These are phyloP conservation scores for Propithecus coquereli DNA, from an alignment of 2,113 vertebrate genomes.

Conservation along the genomic window DNA sequence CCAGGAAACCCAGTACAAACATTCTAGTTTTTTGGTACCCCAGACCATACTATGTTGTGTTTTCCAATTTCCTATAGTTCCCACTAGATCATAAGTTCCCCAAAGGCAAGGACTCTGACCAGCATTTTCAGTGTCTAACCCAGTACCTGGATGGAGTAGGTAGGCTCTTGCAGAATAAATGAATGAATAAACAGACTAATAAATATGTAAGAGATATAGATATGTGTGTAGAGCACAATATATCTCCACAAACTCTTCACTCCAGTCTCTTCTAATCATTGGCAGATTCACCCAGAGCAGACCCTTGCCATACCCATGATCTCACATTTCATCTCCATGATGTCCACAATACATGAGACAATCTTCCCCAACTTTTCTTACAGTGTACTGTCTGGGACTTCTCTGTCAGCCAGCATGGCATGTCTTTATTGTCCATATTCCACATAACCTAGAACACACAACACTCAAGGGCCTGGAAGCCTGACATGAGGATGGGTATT, in stretches of 20 bases:
- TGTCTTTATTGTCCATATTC: background rate
- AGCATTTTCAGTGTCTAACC: conserved; percentile 7
- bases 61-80: background rate
- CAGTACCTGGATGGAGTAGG: background rate
- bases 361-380: background rate
- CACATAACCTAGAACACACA: background rate
- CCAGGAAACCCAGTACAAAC: background rate
- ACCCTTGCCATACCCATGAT: background rate
- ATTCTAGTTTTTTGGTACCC: background rate
- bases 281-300: background rate
- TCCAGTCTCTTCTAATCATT: background rate
- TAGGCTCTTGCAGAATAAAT: background rate
- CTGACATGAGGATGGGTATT: background rate
- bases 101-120: background rate
- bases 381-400: background rate
- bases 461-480: background rate
- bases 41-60: background rate
- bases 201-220: background rate
- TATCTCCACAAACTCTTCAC: background rate
- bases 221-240: background rate
- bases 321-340: background rate
- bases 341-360: background rate
- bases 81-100: background rate
- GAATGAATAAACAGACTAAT: background rate
- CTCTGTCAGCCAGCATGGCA: background rate